phyloP scores from a whole-genome alignment of 1,140 invertebrate genomes.

The Pachyrhynchus sulphureomaculatus region DNA sequence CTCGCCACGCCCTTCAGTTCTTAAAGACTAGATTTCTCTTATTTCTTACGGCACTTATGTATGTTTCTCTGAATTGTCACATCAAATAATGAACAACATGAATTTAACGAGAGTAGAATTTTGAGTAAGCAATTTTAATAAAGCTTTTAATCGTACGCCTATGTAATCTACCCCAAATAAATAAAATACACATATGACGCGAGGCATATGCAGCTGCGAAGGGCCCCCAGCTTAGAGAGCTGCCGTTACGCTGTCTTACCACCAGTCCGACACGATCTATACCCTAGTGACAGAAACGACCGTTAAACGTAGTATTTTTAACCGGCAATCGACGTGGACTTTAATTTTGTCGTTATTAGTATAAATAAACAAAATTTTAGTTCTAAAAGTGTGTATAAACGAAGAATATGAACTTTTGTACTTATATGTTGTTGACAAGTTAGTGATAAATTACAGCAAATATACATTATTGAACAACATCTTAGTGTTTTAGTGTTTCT shows the following conservation, averaged over 20 bases:
- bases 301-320: slow-evolving; percentile 10
- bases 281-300: slow-evolving; percentile 27
- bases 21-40: no score
- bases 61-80: no score
- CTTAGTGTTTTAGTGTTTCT: no score
- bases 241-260: slow-evolving; percentile 43
- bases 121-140: no score
- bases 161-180: slow-evolving; percentile 46
- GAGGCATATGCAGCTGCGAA: slow-evolving; percentile 47
- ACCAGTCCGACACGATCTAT: slow-evolving; percentile 40
- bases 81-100: no score
- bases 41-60: no score
- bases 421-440: neutral
- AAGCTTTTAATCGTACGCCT: slow-evolving; percentile 40
- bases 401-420: neutral
- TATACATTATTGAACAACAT: no score
- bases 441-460: no score
- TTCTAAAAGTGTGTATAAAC: neutral
- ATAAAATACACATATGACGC: slow-evolving; percentile 42
- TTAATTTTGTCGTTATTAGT: neutral
- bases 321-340: neutral
- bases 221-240: slow-evolving; percentile 25
- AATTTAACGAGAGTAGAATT: no score
- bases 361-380: neutral
- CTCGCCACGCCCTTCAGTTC: no score